Evolutionary conservation across 92 coral and sea anemone species (phyloP).

Genomic region (Isaurus tuberculatus): DNA sequence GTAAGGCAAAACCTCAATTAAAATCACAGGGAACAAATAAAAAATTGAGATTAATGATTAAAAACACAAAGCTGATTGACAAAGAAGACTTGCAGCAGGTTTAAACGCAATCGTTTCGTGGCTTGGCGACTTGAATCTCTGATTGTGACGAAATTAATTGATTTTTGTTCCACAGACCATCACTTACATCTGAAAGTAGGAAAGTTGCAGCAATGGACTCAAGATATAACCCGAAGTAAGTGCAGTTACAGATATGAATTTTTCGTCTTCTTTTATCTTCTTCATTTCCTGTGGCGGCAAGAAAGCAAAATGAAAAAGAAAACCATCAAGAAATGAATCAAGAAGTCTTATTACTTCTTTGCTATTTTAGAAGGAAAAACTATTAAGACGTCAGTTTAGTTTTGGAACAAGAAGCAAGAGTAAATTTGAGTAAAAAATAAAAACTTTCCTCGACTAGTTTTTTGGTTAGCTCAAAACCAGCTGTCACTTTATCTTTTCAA

Average conservation of each 20-base stretch:
- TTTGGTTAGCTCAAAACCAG: too few species aligned
- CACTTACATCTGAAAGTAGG: constrained; percentile 33
- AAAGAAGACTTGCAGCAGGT: background rate
- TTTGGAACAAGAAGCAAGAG: background rate
- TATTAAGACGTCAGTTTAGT: too few species aligned
- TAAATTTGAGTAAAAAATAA: too few species aligned
- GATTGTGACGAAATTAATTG: constrained; percentile 15
- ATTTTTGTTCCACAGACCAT: constrained; percentile 31
- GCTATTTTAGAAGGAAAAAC: too few species aligned
- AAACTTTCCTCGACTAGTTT: too few species aligned
- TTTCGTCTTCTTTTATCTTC: background rate
- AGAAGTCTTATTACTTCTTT: too few species aligned
- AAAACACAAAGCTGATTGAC: constrained; percentile 28
- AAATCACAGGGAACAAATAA: constrained; percentile 17
- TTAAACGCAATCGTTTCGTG: constrained; percentile 15
- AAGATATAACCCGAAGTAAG: constrained; percentile 36
- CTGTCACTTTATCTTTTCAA: too few species aligned
- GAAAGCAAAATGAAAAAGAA: background rate
- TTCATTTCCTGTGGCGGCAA: background rate
- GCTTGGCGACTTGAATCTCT: constrained; percentile 13
- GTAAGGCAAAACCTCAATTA: background rate
- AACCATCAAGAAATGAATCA: background rate
- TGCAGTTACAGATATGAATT: background rate
- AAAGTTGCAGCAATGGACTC: constrained; percentile 42
- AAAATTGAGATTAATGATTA: constrained; percentile 28